Conservation (phyloP, 2,797 vertebrate genomes). For the Chaetophractus vellerosus region DNA sequence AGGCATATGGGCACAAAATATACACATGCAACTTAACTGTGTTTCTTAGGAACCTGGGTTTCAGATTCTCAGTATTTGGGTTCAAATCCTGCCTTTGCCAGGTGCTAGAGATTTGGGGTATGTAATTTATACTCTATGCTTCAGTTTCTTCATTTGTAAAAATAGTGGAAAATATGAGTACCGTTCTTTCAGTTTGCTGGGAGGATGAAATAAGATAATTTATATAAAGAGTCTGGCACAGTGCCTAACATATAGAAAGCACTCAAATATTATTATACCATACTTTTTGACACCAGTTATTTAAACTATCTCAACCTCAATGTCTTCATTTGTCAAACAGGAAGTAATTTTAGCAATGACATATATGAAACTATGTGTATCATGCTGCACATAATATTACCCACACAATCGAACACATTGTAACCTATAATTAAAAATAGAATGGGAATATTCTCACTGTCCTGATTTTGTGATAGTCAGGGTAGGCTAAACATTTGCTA, state of each 20-base stretch:
- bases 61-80: neutral
- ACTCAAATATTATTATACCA: neutral
- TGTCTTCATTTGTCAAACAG: neutral
- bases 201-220: neutral
- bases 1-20: neutral
- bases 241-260: neutral
- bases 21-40: neutral
- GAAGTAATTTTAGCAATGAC: neutral
- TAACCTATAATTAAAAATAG: neutral
- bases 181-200: neutral
- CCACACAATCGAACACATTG: neutral
- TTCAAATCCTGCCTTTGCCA: constrained; percentile 44
- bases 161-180: neutral
- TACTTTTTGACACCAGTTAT: neutral
- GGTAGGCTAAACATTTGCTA: too few species aligned
- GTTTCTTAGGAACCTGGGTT: neutral
- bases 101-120: neutral
- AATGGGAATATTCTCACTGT: neutral
- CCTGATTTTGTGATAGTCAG: too few species aligned
- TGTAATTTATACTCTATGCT: neutral
- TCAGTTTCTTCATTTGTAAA: constrained; percentile 21
- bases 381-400: neutral
- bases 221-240: neutral
- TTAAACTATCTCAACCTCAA: neutral
- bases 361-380: neutral